Base-by-base conservation (phyloP, 1,140 invertebrate species). In the Leptinotarsa texana region DNA sequence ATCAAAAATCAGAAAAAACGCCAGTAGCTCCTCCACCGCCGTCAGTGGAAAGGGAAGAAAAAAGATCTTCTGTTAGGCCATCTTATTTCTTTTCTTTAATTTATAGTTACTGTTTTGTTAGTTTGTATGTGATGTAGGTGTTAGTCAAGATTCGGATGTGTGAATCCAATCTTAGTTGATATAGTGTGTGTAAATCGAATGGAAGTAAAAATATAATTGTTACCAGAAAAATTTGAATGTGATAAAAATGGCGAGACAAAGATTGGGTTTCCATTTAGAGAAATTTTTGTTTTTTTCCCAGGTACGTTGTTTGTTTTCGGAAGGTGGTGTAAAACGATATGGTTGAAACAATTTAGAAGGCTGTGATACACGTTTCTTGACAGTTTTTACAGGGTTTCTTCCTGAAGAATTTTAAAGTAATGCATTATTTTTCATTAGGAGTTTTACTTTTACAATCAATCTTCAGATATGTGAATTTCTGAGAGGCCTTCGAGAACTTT, bases 1-100 rank as follows among this genome's bases (percentile, higher is more conserved):
- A 24, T 76, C 77, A 48, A 82, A 80, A 73, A 80, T 81, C 21
- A 78, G 77, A 49, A 83, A 78, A 73, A 83, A 80, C 71, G 66
- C 72, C 33, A 5, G 51, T 15, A 1, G 51, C 15, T 15, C 15
- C 15, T 15, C 51, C 13, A 6, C 13, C 51, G 51, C 51, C 15
- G 33, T 42, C 33, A 0, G 8, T 42, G 33, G 33, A 77, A 75
- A n/a, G 69, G 48, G 17, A 33, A 69, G 33, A 69, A 61, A 47
- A 68, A 63, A 17, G 70, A 67, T 57, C 17, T 17, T 17, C 15
- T 18, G 51, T 5, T 57, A 57, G n/a, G 69, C 73, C 68, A 51
- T n/a, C 57, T 13, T 11, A 11, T 21, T 47, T 17, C 13, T 70
- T 71, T 33, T 21, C 22, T 24, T n/a, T 3, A 27, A 27, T 70